Percentiles rank a stretch among this genome's conserved stretches.
phyloP scores from a whole-genome alignment of 2,113 vertebrate species.

The Leucopsar rothschildi region DNA sequence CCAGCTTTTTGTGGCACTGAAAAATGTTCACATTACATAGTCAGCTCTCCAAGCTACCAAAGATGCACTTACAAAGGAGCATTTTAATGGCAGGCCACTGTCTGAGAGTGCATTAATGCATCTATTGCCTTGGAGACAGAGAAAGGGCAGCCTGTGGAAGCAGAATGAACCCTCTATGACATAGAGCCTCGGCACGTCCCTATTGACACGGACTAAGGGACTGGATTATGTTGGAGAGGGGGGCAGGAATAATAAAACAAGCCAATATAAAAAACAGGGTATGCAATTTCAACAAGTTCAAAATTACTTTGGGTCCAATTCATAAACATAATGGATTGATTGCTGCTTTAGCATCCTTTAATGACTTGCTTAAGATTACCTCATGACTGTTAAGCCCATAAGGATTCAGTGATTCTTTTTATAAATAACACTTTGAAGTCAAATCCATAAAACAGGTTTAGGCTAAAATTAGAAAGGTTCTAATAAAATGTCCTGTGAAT shows the following conservation, averaged over 20 bases:
- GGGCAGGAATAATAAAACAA: neutral
- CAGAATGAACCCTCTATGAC: neutral
- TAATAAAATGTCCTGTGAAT: neutral
- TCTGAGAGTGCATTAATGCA: slow-evolving; percentile 26
- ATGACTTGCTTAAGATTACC: neutral
- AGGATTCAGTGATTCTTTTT: neutral
- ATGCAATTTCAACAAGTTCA: neutral
- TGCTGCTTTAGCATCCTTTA: neutral
- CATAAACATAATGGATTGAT: neutral
- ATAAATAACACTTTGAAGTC: slow-evolving; percentile 2
- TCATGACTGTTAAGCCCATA: neutral
- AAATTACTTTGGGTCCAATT: neutral
- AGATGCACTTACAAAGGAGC: slow-evolving; percentile 21
- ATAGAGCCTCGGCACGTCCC: neutral
- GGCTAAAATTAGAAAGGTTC: neutral
- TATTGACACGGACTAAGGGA: neutral
- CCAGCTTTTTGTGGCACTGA: neutral
- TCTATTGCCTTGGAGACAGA: slow-evolving; percentile 30
- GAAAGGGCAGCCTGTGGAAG: slow-evolving; percentile 4
- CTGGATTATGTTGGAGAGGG: neutral
- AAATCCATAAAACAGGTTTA: neutral
- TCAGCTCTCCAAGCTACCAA: neutral
- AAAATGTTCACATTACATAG: neutral
- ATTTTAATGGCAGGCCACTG: neutral
- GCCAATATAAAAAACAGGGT: neutral